A percentile compares a stretch with the other conserved stretches of the same genome.
Conservation (phyloP, 1,140 invertebrate genomes). For the Thaumatotibia leucotreta region DNA sequence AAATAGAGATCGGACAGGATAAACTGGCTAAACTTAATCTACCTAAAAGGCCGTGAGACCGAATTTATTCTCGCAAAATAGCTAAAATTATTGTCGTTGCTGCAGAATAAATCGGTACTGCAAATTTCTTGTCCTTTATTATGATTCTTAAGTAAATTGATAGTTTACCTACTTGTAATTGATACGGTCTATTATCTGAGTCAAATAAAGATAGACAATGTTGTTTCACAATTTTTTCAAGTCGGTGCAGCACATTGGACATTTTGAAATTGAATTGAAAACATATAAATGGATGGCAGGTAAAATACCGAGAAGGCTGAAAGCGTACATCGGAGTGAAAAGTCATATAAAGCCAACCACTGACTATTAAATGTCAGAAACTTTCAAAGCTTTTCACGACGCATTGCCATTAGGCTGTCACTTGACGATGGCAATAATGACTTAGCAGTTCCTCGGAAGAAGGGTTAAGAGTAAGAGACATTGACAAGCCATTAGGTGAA, state of each 20-base stretch:
- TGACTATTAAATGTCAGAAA: not conserved
- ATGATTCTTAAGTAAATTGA: no score
- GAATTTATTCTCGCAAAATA: constrained; percentile 2
- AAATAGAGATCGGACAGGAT: constrained; percentile 17
- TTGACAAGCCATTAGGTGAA: constrained; percentile 1
- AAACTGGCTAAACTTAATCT: constrained; percentile 7
- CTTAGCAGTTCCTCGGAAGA: not conserved
- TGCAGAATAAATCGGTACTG: no score
- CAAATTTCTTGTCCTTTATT: no score
- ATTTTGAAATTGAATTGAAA: not conserved
- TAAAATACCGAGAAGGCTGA: not conserved
- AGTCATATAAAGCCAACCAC: not conserved
- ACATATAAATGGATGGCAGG: not conserved
- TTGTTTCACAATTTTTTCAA: no score
- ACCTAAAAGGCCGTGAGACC: constrained; percentile 7
- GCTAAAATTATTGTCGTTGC: not conserved
- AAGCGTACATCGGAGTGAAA: not conserved
- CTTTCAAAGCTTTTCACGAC: constrained; percentile 9
- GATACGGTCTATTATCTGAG: no score
- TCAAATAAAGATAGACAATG: no score
- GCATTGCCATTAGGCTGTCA: constrained; percentile 31
- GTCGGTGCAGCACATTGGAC: no score
- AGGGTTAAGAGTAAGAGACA: not conserved
- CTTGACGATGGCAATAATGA: constrained; percentile 28
- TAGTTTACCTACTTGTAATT: no score